These are phyloP conservation scores for Poecile atricapillus DNA, from an alignment of 2,113 vertebrate species.

Conservation along the genomic window DNA sequence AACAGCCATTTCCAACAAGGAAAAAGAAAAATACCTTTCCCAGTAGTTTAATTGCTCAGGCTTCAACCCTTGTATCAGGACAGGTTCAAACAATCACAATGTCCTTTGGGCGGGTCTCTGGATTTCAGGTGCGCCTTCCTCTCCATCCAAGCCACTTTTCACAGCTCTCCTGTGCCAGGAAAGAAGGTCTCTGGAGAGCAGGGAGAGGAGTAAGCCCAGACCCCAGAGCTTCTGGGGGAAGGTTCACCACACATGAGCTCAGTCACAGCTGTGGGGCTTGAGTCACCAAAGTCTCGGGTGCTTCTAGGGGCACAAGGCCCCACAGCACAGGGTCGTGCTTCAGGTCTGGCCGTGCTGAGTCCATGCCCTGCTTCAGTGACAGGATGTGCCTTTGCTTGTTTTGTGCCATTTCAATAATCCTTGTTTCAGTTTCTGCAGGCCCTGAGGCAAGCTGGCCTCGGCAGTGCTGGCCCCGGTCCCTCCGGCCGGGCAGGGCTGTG, in stretches of 20 bases:
- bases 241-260: not conserved
- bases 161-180: not conserved
- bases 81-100: not conserved
- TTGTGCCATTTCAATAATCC: not conserved
- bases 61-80: not conserved
- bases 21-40: not conserved
- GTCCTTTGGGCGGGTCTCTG: not conserved
- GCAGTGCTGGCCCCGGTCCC: not conserved
- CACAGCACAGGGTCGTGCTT: not conserved
- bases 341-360: not conserved
- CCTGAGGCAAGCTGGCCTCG: not conserved
- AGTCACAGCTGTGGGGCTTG: rapidly evolving
- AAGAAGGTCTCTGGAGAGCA: not conserved
- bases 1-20: not conserved
- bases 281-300: not conserved
- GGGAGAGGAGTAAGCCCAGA: not conserved
- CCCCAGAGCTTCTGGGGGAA: not conserved
- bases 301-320: too few species aligned
- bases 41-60: not conserved
- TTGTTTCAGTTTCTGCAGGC: not conserved
- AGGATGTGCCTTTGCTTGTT: not conserved
- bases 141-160: not conserved
- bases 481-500: rapidly evolving
- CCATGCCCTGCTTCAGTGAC: not conserved
- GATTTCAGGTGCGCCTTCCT: not conserved